A percentile compares a stretch with the other conserved stretches of the same genome.
Evolutionary conservation across 2,888 invertebrate species (phyloP).

Genomic region (Apodemia zela): DNA sequence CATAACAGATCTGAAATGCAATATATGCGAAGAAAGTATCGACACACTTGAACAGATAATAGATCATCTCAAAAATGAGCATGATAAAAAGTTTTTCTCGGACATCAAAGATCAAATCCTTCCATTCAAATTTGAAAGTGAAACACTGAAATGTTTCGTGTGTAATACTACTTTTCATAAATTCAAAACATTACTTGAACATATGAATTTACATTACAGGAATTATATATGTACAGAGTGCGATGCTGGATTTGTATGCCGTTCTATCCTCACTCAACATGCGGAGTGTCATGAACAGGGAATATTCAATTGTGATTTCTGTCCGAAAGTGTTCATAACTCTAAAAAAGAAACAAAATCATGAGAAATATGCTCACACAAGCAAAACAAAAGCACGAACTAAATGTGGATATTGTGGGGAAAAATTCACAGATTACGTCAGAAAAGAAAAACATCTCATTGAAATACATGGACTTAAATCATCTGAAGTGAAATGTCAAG

Average conservation of each 20-base stretch:
- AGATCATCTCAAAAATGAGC: conserved; percentile 40
- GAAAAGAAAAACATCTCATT: conserved; percentile 35
- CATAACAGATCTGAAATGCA: conserved; percentile 46
- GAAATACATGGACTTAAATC: conserved; percentile 34
- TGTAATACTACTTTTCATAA: conserved; percentile 60
- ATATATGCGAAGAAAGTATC: conserved; percentile 40
- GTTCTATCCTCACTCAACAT: conserved; percentile 22
- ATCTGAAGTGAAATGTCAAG: conserved; percentile 33
- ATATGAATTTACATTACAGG: conserved; percentile 65
- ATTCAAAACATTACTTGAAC: conserved; percentile 63
- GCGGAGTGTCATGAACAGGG: conserved; percentile 42
- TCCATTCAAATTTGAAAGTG: conserved; percentile 51
- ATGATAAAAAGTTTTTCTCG: conserved; percentile 28
- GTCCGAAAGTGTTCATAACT: conserved; percentile 43
- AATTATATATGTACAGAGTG: conserved; percentile 68
- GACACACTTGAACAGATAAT: conserved; percentile 38
- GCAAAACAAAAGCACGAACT: conserved; percentile 25
- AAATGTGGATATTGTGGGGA: conserved; percentile 51
- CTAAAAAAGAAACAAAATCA: conserved; percentile 31
- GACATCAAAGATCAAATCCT: conserved; percentile 41
- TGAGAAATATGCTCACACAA: conserved; percentile 34
- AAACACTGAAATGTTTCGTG: conserved; percentile 51
- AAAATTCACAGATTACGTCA: conserved; percentile 45
- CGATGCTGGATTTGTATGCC: conserved; percentile 58
- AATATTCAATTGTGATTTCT: conserved; percentile 44